A percentile compares a stretch with the other conserved stretches of the same genome.
Evolutionary conservation across 2,797 vertebrate species (phyloP).

Genomic region (Cossypha heuglini): DNA sequence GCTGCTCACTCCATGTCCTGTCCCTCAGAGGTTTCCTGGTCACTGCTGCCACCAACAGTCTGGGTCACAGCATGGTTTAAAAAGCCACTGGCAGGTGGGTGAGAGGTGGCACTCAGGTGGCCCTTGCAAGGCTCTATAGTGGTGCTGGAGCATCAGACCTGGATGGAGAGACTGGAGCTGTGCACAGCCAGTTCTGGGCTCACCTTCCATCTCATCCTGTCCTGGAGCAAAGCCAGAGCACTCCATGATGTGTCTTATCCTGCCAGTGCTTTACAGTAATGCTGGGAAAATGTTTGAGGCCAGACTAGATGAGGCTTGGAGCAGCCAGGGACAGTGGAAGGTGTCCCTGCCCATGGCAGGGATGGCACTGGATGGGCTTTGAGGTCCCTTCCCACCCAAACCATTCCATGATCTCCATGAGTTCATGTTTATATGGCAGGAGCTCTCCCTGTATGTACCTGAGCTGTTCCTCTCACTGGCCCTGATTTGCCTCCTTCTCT

Average conservation of each 20-base stretch:
- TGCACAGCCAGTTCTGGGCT: neutral
- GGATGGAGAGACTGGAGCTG: neutral
- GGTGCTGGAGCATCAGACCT: neutral
- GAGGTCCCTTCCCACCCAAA: neutral
- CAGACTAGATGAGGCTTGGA: neutral
- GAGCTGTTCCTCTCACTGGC: neutral
- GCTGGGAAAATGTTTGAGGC: neutral
- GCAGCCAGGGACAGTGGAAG: neutral
- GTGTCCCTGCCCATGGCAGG: neutral
- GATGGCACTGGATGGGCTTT: neutral
- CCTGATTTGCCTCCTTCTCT: neutral
- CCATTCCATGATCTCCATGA: neutral
- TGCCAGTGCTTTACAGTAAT: neutral
- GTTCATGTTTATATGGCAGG: too few relatives aligned
- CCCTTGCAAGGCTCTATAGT: neutral
- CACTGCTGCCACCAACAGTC: neutral
- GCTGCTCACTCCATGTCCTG: accelerated
- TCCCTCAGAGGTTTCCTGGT: neutral
- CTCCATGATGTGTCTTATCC: accelerated
- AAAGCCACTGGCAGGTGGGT: neutral
- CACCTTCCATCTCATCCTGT: neutral
- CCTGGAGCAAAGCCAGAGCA: neutral
- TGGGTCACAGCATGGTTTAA: neutral
- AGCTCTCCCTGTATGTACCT: neutral
- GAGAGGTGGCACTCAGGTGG: neutral